Evolutionary conservation across 2,113 vertebrate genomes (phyloP).

Genomic region (Psephotus haematonotus): DNA sequence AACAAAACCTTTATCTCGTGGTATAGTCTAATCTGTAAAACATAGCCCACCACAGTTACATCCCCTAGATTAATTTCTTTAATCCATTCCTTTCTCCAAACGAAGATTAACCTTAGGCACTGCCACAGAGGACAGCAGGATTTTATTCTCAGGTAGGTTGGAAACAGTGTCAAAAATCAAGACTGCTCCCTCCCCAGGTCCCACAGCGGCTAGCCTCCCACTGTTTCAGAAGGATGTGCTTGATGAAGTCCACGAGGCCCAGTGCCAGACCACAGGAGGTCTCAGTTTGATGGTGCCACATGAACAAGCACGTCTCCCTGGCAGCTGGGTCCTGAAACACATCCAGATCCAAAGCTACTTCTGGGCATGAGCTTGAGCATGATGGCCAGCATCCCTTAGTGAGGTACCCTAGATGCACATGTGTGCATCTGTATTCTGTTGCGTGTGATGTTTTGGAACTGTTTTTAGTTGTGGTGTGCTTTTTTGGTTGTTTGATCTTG

Average conservation of each 20-base stretch:
- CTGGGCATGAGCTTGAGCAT: not conserved
- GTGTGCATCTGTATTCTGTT: fast-evolving
- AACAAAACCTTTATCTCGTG: not conserved
- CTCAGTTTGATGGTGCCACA: not conserved
- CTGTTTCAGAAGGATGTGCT: not conserved
- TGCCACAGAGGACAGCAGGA: not conserved
- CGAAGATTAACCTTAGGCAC: not conserved
- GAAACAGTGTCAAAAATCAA: not conserved
- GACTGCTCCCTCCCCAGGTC: no score
- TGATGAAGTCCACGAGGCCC: not conserved
- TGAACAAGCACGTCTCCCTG: fast-evolving
- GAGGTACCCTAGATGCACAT: fast-evolving
- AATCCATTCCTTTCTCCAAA: not conserved
- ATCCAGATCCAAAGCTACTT: not conserved
- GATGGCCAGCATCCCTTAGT: fast-evolving
- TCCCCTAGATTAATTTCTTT: not conserved
- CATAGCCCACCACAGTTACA: not conserved
- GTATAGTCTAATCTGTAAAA: not conserved
- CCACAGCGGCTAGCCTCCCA: fast-evolving
- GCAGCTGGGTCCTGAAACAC: not conserved
- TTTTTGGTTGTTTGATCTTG: not conserved
- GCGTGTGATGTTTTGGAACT: not conserved
- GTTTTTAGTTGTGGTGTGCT: not conserved
- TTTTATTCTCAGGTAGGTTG: not conserved
- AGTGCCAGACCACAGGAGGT: not conserved